These are phyloP conservation scores for Lasioglossum malachurum DNA, from an alignment of 2,888 invertebrate genomes.

Conservation along the genomic window DNA sequence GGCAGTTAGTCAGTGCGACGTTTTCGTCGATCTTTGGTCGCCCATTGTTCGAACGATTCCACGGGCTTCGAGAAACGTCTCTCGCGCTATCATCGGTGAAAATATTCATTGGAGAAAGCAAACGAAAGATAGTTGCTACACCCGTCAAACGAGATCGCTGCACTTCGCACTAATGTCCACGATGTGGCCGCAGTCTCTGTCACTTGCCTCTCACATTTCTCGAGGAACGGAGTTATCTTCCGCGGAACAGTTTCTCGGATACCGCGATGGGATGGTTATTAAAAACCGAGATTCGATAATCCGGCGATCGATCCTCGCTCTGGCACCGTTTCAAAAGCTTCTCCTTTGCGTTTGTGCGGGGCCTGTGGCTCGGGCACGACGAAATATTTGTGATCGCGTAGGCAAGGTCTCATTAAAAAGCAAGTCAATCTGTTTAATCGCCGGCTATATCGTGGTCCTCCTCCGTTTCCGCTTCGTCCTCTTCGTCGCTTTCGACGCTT, in stretches of 20 bases:
- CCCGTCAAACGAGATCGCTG: neutral
- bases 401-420: conserved; percentile 48
- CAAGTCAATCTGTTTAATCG: conserved; percentile 47
- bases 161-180: conserved; percentile 25
- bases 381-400: conserved; percentile 29
- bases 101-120: neutral
- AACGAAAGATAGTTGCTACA: neutral
- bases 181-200: neutral
- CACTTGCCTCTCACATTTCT: neutral
- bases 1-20: neutral
- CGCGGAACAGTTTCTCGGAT: conserved; percentile 3
- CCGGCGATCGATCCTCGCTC: conserved; percentile 16
- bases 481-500: conserved; percentile 76
- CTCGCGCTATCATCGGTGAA: neutral
- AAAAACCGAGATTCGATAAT: conserved; percentile 31
- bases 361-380: conserved; percentile 8
- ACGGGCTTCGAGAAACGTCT: neutral
- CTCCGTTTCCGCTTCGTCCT: conserved; percentile 59
- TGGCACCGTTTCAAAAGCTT: neutral
- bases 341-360: neutral
- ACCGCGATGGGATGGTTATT: neutral
- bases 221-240: neutral
- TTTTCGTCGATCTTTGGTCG: neutral
- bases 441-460: conserved; percentile 52
- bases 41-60: conserved; percentile 6